phyloP scores from a whole-genome alignment of 2,888 invertebrate species.

The Callyntrura guangdongensis region DNA sequence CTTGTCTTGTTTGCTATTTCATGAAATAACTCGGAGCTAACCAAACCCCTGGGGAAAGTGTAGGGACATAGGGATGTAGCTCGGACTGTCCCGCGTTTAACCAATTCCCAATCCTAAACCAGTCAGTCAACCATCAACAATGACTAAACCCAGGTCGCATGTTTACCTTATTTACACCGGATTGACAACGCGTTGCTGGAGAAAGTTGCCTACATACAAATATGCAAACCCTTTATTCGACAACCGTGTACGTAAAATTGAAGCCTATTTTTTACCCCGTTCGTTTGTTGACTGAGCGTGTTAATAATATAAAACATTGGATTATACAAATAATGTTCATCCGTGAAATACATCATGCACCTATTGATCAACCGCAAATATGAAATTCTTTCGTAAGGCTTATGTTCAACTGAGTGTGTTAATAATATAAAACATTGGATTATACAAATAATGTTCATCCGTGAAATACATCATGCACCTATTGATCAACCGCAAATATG shows the following conservation, averaged over 20 bases:
- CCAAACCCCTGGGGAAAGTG: background rate
- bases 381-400: no score
- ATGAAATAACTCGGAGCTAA: slow-evolving; percentile 20
- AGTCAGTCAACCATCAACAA: background rate
- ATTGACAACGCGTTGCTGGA: slow-evolving; percentile 40
- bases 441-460: no score
- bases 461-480: no score
- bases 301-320: background rate
- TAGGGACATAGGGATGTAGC: background rate
- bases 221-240: background rate
- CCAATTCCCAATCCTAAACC: background rate
- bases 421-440: background rate
- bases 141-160: background rate
- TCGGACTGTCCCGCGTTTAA: background rate
- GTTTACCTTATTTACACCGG: slow-evolving; percentile 46
- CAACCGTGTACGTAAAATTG: background rate
- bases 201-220: background rate
- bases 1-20: background rate
- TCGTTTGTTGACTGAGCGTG: background rate
- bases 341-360: no score
- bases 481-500: no score
- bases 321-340: no score
- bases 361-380: no score
- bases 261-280: background rate
- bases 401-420: no score